phyloP scores from a whole-genome alignment of 1,140 invertebrate genomes.

The Thaumatotibia leucotreta region DNA sequence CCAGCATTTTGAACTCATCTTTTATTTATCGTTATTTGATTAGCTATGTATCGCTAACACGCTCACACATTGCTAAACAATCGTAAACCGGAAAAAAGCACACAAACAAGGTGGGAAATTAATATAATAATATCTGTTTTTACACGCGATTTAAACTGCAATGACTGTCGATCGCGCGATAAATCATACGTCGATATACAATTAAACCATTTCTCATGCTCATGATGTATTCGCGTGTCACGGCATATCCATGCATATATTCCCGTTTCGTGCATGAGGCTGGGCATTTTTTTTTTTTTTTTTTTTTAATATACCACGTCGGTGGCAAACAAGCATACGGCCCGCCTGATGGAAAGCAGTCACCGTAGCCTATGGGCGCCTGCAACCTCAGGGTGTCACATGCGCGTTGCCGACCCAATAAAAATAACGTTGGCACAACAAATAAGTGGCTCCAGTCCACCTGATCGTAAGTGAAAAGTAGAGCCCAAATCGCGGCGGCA shows the following conservation, averaged over 20 bases:
- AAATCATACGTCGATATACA: conserved; percentile 2
- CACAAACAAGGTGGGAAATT: background rate
- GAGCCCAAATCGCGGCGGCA: no score
- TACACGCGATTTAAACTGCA: conserved; percentile 1
- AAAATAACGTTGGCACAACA: no score
- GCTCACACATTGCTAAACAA: background rate
- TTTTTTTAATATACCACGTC: no score
- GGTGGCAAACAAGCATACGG: no score
- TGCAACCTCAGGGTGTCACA: no score
- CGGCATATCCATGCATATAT: background rate
- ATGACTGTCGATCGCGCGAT: background rate
- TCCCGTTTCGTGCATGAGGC: background rate
- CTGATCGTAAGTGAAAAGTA: no score
- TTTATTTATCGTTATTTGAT: background rate
- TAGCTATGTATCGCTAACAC: background rate
- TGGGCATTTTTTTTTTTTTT: background rate
- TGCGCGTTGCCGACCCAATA: no score
- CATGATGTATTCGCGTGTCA: conserved; percentile 10
- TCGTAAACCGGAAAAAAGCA: background rate
- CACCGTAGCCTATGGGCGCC: no score
- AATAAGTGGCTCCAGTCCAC: no score
- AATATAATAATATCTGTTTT: conserved; percentile 5
- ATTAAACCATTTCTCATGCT: conserved; percentile 14
- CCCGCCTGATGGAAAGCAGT: no score
- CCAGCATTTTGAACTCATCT: background rate